phyloP scores from a whole-genome alignment of 2,113 vertebrate genomes.

The Addax nasomaculatus region DNA sequence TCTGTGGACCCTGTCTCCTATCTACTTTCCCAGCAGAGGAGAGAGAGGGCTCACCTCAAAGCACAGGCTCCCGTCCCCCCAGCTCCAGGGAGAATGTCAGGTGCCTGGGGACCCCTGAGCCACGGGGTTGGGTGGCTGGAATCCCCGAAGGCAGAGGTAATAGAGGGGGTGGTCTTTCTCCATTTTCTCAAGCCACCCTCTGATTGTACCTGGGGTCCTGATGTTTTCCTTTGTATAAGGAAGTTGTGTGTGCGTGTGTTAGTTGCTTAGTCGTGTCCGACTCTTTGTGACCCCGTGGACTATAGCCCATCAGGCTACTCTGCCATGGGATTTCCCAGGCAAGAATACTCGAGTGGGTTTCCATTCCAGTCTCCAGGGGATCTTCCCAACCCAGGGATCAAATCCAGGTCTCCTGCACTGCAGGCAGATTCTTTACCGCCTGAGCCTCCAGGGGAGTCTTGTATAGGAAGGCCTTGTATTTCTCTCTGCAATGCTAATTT shows the following conservation, averaged over 20 bases:
- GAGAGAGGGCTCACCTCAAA: not conserved
- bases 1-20: accelerated
- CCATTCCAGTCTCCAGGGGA: not conserved
- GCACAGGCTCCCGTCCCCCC: accelerated
- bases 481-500: not conserved
- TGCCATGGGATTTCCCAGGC: not conserved
- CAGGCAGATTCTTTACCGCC: not conserved
- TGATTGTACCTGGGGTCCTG: not conserved
- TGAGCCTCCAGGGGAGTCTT: not conserved
- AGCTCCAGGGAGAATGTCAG: accelerated
- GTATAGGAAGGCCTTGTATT: not conserved
- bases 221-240: not conserved
- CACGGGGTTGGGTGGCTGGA: accelerated
- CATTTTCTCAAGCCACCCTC: no score
- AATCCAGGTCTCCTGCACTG: not conserved
- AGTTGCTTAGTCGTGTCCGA: not conserved
- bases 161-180: not conserved
- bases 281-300: not conserved
- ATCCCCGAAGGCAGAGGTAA: not conserved
- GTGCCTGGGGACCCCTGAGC: accelerated
- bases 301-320: not conserved
- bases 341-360: not conserved
- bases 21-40: accelerated
- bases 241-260: not conserved
- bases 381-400: not conserved